Evolutionary conservation across 2,113 vertebrate species (phyloP).

Genomic region (human (Homo sapiens)): GRCh38 chr11:8304501-8305000

Average conservation of each 20-base stretch:
- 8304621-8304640: too few species aligned
- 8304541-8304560: too few species aligned
- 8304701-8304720: background rate
- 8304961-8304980: background rate
- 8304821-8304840: background rate
- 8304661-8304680: background rate
- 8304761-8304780: background rate
- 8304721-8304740: background rate
- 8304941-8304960: background rate
- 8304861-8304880: background rate
- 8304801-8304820: background rate
- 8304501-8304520: background rate
- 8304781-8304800: background rate
- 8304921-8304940: background rate
- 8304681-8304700: background rate
- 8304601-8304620: too few species aligned
- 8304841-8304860: background rate
- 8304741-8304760: background rate
- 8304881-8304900: background rate
- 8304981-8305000: slow-evolving; percentile 19
- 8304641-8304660: background rate
- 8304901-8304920: background rate
- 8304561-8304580: too few species aligned
- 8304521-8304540: too few species aligned
- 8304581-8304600: too few species aligned